These are phyloP conservation scores for Liparis tanakae DNA, from an alignment of 2,797 vertebrate species.

Conservation along the genomic window DNA sequence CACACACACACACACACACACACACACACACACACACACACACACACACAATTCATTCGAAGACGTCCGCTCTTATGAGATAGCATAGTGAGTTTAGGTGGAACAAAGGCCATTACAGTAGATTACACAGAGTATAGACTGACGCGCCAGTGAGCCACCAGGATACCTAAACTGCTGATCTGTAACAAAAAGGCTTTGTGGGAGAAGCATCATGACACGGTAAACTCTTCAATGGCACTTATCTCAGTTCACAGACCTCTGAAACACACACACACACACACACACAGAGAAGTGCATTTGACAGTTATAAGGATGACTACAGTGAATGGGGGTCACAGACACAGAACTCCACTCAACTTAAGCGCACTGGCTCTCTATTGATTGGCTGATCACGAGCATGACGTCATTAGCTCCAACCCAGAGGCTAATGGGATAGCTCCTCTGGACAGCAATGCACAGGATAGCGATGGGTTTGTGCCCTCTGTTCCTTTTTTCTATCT, in stretches of 20 bases:
- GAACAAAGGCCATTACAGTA: conserved; percentile 28
- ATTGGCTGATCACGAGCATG: conserved; percentile 61
- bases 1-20: neutral
- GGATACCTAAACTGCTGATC: conserved; percentile 45
- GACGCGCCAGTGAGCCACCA: conserved; percentile 37
- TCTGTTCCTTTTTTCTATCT: conserved; percentile 10
- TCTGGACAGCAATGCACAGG: conserved; percentile 51
- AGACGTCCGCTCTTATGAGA: conserved; percentile 25
- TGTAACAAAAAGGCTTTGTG: conserved; percentile 49
- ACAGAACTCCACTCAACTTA: conserved; percentile 49
- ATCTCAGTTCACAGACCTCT: conserved; percentile 66
- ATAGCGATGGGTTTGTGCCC: conserved; percentile 20
- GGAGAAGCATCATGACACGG: conserved; percentile 45
- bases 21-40: neutral
- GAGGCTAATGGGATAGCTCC: conserved; percentile 61
- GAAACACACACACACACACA: conserved; percentile 11
- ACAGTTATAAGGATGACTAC: conserved; percentile 57
- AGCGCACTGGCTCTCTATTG: conserved; percentile 62
- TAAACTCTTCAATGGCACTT: conserved; percentile 59
- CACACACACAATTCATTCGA: neutral
- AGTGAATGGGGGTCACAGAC: conserved; percentile 60
- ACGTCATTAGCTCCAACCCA: conserved; percentile 65
- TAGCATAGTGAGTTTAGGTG: conserved; percentile 7
- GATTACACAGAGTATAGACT: conserved; percentile 26
- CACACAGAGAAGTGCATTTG: conserved; percentile 37